Conservation (phyloP, 2,888 invertebrate genomes). For the Endotricha flammealis region DNA sequence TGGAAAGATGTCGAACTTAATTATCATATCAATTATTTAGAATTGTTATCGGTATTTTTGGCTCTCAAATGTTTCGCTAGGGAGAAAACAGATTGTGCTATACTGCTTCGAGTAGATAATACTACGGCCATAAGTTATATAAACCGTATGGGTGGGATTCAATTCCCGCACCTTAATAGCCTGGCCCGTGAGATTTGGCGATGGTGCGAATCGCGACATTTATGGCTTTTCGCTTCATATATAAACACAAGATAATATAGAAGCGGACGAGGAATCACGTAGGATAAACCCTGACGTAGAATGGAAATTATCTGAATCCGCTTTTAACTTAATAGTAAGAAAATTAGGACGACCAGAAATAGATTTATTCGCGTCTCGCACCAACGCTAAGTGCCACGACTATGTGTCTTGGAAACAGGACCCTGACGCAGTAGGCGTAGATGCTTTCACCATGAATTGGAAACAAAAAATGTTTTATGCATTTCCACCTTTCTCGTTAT, state of each 20-base stretch:
- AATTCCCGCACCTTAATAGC: no score
- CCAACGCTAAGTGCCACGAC: not conserved
- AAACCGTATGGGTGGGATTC: not conserved
- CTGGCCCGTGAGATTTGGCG: no score
- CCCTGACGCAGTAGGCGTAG: no score
- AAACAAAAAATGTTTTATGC: not conserved
- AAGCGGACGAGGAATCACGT: constrained; percentile 1
- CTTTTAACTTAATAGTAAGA: not conserved
- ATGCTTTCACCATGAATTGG: not conserved
- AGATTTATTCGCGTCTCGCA: not conserved
- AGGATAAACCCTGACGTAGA: not conserved
- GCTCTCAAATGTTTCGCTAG: not conserved
- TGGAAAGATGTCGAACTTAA: not conserved
- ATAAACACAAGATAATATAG: not conserved
- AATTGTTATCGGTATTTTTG: not conserved
- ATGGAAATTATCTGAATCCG: not conserved
- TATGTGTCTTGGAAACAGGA: no score
- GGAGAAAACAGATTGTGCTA: not conserved
- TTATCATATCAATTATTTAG: not conserved
- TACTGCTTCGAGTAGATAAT: constrained; percentile 1
- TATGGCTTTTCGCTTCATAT: not conserved
- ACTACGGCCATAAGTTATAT: not conserved
- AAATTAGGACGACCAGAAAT: not conserved
- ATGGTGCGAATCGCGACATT: no score
- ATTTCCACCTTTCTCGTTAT: not conserved